phyloP scores from a whole-genome alignment of 2,797 vertebrate species.

The Tinamus major region DNA sequence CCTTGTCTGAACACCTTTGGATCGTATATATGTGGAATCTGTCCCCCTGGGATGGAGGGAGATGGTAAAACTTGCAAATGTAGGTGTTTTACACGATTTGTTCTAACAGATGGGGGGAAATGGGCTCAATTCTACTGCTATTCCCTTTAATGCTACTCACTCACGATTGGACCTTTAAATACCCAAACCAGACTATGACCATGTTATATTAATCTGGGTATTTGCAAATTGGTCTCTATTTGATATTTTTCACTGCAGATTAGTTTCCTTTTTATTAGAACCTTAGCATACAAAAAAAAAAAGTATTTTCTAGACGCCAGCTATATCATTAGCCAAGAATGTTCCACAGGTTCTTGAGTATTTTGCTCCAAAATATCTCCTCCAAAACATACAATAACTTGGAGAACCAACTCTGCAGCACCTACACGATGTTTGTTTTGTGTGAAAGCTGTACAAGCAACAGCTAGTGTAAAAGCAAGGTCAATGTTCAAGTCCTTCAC shows the following conservation, averaged over 20 bases:
- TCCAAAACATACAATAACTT: not conserved
- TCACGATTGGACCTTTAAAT: not conserved
- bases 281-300: not conserved
- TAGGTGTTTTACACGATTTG: constrained; percentile 54
- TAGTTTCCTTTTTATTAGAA: not conserved
- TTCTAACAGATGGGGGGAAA: not conserved
- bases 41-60: constrained; percentile 82
- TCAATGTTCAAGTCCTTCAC: not conserved
- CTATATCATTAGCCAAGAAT: not conserved
- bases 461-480: not conserved
- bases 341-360: not conserved
- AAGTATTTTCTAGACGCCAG: not conserved
- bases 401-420: not conserved
- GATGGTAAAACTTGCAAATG: constrained; percentile 81
- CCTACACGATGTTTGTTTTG: not conserved
- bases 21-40: constrained; percentile 81
- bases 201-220: not conserved
- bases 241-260: not conserved
- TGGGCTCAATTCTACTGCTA: not conserved
- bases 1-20: constrained; percentile 82
- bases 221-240: not conserved
- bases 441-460: not conserved
- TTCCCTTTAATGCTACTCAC: not conserved
- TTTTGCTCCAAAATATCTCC: not conserved
- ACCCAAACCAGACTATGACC: not conserved